Base-by-base conservation (phyloP, 2,888 invertebrate species). In the Myathropa florea region DNA sequence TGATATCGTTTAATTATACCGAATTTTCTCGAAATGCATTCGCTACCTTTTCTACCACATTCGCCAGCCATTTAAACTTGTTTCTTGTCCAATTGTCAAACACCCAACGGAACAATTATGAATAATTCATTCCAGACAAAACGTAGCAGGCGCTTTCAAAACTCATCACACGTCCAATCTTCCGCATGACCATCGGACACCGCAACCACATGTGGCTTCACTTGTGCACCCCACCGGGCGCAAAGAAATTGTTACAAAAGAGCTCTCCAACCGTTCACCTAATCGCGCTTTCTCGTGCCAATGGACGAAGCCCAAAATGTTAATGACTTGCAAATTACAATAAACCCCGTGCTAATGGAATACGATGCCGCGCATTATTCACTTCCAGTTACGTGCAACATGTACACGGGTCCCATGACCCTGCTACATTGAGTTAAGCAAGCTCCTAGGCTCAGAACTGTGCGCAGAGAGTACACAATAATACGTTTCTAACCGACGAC, bases 241-340 rank as follows among this genome's bases (percentile, higher is more conserved):
- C 72, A n/a, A 68, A n/a, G 33, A 67, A 68, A 57, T 70, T 30
- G 70, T 82, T 78, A 78, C 60, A 82, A 85, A 81, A 85, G 9
- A 65, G 14, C 59, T 57, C 36, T n/a, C 18, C 55, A 28, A 9
- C 10, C 68, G 39, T 46, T 23, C 28, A 65, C 75, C 39, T 64
- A 33, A 59, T 60, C 33, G 53, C 30, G 61, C 63, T 63, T 73
- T 81, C 64, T 55, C 68, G 78, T 70, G 68, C 77, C 77, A 81
- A 59, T 77, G 72, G 76, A 81, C 61, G 63, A 73, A 55, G 46
- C 77, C 77, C 76, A 77, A 82, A 85, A 85, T 81, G 72, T 55
- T 82, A 85, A 85, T 82, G 77, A 73, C 85, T 82, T 82, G 77
- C 77, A 73, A 82, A 73, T 82, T 60, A 70, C 73, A 82, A 73